phyloP scores from a whole-genome alignment of 53 echinoderm and acorn worm genomes.

The Arbacia lixula region DNA sequence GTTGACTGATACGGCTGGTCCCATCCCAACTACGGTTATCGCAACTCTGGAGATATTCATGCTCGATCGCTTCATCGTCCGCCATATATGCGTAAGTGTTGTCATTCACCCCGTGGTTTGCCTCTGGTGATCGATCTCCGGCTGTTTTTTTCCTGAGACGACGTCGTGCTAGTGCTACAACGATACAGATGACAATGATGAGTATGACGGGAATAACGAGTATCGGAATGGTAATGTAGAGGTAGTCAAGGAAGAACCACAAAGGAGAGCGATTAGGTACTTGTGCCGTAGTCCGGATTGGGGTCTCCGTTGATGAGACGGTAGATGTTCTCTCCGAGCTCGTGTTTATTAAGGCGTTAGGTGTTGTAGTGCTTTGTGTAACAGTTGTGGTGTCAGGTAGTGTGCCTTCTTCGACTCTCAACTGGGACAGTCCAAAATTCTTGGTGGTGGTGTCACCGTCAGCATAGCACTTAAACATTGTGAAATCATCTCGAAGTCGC shows the following conservation, averaged over 20 bases:
- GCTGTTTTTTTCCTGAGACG: constrained; percentile 1
- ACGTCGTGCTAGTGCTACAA: background rate
- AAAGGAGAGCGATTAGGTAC: too few species aligned
- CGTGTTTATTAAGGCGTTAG: too few species aligned
- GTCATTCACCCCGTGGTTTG: background rate
- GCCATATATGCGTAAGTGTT: constrained; percentile 10
- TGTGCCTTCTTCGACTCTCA: background rate
- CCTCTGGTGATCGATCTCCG: background rate
- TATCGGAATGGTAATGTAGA: background rate
- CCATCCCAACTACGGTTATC: too few species aligned
- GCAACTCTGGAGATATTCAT: constrained; percentile 39
- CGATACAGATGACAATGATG: constrained; percentile 4
- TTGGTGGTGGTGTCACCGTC: constrained; percentile 4
- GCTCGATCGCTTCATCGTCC: constrained; percentile 17
- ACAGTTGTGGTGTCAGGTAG: background rate
- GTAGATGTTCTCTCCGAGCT: too few species aligned
- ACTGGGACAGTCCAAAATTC: constrained; percentile 2
- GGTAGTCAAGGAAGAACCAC: background rate
- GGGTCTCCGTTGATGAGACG: too few species aligned
- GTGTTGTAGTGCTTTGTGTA: too few species aligned
- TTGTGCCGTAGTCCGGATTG: too few species aligned
- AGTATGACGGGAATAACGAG: background rate
- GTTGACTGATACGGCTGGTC: background rate
- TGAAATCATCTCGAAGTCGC: background rate
- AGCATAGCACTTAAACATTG: background rate